Conservation (phyloP, 64 coral and sea anemone species). For the Porites lutea region DNA sequence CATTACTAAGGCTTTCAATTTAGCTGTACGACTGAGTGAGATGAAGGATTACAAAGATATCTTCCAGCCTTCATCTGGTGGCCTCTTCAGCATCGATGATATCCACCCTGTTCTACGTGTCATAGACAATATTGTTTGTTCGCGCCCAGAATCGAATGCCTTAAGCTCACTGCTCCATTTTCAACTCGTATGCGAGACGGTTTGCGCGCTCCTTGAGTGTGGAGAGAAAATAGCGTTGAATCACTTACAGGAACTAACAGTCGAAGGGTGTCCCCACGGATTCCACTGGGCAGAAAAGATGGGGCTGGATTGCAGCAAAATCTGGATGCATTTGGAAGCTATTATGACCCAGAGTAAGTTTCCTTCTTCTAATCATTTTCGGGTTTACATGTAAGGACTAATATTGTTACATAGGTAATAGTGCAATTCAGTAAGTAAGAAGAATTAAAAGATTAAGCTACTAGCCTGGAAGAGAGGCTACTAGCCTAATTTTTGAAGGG, state of each 20-base stretch:
- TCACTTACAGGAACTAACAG: conserved; percentile 66
- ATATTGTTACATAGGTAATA: no score
- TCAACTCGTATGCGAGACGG: conserved; percentile 73
- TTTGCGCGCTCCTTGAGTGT: conserved; percentile 86
- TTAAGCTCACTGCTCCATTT: conserved; percentile 82
- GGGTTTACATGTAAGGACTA: no score
- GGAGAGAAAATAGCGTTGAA: conserved; percentile 71
- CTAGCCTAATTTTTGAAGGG: no score
- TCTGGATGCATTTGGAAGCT: conserved; percentile 62
- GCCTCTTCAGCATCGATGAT: conserved; percentile 74
- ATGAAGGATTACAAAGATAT: conserved; percentile 94
- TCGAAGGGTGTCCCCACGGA: conserved; percentile 71
- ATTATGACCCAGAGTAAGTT: conserved; percentile 23
- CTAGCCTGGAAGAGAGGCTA: no score
- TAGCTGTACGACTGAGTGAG: conserved; percentile 85
- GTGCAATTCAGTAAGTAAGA: no score
- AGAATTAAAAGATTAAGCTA: no score
- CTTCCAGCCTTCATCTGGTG: conserved; percentile 90
- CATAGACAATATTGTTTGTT: conserved; percentile 77
- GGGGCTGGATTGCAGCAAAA: conserved; percentile 62
- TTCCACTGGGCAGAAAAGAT: conserved; percentile 84
- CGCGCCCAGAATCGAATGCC: conserved; percentile 45
- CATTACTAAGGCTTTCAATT: conserved; percentile 86
- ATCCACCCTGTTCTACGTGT: conserved; percentile 79
- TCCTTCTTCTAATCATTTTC: not conserved